phyloP scores from a whole-genome alignment of 2,797 vertebrate species.

The Acanthurus tractus region DNA sequence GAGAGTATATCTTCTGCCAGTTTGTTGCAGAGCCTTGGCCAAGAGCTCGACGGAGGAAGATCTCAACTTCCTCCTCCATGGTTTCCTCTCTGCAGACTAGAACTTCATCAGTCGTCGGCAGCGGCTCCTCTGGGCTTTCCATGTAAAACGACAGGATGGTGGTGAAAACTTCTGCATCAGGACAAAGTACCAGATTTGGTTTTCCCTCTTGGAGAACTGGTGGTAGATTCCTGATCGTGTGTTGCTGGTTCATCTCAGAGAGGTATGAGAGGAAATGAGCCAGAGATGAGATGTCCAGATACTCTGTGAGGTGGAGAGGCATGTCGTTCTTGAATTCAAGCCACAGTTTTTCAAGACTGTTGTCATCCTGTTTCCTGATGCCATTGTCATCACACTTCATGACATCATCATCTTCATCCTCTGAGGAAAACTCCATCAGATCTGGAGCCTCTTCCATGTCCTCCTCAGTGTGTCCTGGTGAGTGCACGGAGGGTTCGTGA shows the following conservation, averaged over 20 bases:
- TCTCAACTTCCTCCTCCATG: constrained; percentile 84
- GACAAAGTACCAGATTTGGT: constrained; percentile 84
- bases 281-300: constrained; percentile 78
- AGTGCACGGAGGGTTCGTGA: background rate
- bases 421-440: constrained; percentile 67
- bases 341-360: constrained; percentile 79
- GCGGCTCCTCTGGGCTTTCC: constrained; percentile 70
- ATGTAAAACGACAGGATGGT: constrained; percentile 78
- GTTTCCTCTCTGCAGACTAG: constrained; percentile 84
- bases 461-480: background rate
- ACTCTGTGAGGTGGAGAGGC: constrained; percentile 66
- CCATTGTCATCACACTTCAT: constrained; percentile 9
- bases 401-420: constrained; percentile 45
- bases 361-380: constrained; percentile 6
- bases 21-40: constrained; percentile 35
- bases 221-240: constrained; percentile 73
- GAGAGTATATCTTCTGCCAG: constrained; percentile 81
- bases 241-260: constrained; percentile 62
- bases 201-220: constrained; percentile 75
- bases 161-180: constrained; percentile 76
- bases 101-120: constrained; percentile 85
- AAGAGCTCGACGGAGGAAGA: constrained; percentile 85
- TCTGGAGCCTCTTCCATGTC: constrained; percentile 16
- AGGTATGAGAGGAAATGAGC: constrained; percentile 76
- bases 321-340: constrained; percentile 75